These are phyloP conservation scores for Periphyllus acericola DNA, from an alignment of 2,888 invertebrate species.

Conservation along the genomic window DNA sequence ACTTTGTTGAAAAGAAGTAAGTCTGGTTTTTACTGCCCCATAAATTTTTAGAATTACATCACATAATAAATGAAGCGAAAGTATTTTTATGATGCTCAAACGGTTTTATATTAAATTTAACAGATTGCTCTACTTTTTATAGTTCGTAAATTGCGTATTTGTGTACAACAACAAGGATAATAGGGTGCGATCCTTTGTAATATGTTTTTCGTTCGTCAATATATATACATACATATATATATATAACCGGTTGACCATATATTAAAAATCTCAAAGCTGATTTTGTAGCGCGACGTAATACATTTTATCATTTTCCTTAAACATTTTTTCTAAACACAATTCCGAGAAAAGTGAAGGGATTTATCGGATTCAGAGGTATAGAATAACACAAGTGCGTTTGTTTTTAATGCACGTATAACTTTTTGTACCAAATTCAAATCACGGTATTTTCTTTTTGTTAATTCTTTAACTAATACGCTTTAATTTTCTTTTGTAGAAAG, in stretches of 20 bases:
- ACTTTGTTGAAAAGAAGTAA: neutral
- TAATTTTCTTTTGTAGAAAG: neutral
- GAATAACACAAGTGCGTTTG: neutral
- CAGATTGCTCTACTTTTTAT: neutral
- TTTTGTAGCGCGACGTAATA: neutral
- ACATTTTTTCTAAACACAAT: neutral
- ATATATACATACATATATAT: neutral
- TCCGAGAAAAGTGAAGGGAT: too few species aligned
- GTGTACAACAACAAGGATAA: neutral
- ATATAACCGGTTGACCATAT: neutral
- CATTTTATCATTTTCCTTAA: neutral
- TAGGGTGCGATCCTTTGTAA: neutral
- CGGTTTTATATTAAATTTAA: slow-evolving; percentile 32
- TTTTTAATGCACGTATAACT: neutral
- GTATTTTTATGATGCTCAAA: slow-evolving; percentile 6
- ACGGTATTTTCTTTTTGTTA: neutral
- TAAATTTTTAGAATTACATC: neutral
- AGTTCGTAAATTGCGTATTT: neutral
- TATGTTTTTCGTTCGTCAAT: neutral
- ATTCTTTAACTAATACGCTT: neutral
- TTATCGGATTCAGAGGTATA: too few species aligned
- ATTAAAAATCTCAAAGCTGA: neutral
- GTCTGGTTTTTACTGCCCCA: neutral
- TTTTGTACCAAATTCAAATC: neutral
- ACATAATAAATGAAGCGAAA: neutral